A percentile compares a stretch with the other conserved stretches of the same genome.
Evolutionary conservation across 2,113 vertebrate genomes (phyloP).

Genomic region (Phodopus roborovskii): DNA sequence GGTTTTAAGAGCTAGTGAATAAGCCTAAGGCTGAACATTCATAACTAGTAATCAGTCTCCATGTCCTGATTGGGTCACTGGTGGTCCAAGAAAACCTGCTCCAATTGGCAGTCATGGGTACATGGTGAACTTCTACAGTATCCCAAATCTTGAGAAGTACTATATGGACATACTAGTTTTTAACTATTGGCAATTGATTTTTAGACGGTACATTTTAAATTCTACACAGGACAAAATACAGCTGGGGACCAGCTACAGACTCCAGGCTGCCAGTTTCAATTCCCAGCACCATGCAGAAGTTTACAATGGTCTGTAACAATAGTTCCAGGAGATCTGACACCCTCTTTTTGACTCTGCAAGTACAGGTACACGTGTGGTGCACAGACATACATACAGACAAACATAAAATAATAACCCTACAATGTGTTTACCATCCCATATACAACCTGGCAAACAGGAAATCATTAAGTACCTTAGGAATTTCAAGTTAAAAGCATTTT

Average conservation of each 20-base stretch:
- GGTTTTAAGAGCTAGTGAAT: not conserved
- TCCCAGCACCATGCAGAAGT: not conserved
- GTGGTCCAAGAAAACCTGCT: not conserved
- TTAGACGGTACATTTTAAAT: conserved; percentile 22
- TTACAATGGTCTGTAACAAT: not conserved
- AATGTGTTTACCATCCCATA: not conserved
- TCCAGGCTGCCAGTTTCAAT: not conserved
- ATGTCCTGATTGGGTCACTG: not conserved
- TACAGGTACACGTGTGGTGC: not conserved
- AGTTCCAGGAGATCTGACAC: not conserved
- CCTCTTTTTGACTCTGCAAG: not conserved
- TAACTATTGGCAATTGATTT: conserved; percentile 25
- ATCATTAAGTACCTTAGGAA: conserved; percentile 40
- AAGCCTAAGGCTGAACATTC: not conserved
- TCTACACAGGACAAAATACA: not conserved
- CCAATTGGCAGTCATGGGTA: not conserved
- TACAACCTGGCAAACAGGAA: not conserved
- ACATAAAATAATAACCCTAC: not conserved
- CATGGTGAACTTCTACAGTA: not conserved
- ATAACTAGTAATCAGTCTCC: not conserved
- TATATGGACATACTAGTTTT: not conserved
- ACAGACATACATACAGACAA: not conserved
- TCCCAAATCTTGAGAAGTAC: not conserved
- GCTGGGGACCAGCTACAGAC: not conserved
- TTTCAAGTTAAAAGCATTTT: conserved; percentile 21